phyloP scores from a whole-genome alignment of 2,797 vertebrate genomes.

The Otolemur crassicaudatus region DNA sequence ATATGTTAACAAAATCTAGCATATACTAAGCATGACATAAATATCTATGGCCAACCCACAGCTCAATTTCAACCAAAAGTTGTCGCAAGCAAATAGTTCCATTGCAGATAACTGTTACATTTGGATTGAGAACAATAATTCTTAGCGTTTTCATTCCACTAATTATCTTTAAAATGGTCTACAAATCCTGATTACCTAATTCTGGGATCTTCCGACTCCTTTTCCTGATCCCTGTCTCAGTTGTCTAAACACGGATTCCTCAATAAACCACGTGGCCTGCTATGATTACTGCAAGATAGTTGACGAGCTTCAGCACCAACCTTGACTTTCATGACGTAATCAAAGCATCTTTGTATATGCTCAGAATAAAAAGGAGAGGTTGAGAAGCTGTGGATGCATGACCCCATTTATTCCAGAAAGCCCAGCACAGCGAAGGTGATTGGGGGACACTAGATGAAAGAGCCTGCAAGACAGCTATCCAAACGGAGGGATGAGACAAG shows the following conservation, averaged over 20 bases:
- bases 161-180: constrained; percentile 40
- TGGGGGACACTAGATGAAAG: background rate
- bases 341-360: constrained; percentile 15
- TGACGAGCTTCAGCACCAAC: background rate
- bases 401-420: constrained; percentile 45
- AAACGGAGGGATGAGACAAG: background rate
- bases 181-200: constrained; percentile 41
- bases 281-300: background rate
- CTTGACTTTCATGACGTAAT: constrained; percentile 39
- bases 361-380: constrained; percentile 6
- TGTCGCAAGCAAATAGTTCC: constrained; percentile 26
- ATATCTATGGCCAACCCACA: background rate
- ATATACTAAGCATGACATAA: background rate
- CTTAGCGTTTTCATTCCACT: background rate
- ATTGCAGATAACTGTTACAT: background rate
- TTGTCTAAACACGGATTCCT: background rate
- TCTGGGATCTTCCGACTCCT: background rate
- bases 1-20: background rate
- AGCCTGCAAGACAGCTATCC: background rate
- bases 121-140: constrained; percentile 19
- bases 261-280: background rate
- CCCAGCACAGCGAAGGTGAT: background rate
- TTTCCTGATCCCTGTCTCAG: background rate
- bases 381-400: background rate
- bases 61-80: background rate